These are phyloP conservation scores for Diplazon laetatorius DNA, from an alignment of 2,888 invertebrate genomes.

Conservation along the genomic window DNA sequence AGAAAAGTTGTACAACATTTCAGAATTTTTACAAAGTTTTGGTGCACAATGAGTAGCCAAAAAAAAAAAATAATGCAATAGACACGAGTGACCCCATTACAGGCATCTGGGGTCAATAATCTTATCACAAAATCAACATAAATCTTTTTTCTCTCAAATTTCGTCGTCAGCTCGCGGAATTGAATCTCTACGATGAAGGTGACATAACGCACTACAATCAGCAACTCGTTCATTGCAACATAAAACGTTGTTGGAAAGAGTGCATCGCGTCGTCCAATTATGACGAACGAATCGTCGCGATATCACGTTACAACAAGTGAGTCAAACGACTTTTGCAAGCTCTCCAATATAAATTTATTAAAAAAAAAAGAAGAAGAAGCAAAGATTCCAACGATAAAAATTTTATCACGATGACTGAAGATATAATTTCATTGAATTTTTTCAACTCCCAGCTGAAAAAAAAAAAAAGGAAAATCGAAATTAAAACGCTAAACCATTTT, in stretches of 20 bases:
- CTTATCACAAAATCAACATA: too few relatives aligned
- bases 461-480: background rate
- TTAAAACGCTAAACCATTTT: background rate
- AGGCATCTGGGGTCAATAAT: too few relatives aligned
- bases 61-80: too few relatives aligned
- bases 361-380: background rate
- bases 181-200: slow-evolving; percentile 93
- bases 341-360: too few relatives aligned
- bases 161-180: slow-evolving; percentile 82
- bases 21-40: too few relatives aligned
- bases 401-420: too few relatives aligned
- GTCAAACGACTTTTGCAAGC: slow-evolving; percentile 57
- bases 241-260: slow-evolving; percentile 90
- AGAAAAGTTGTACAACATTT: too few relatives aligned
- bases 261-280: slow-evolving; percentile 88
- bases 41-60: too few relatives aligned
- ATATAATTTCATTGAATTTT: too few relatives aligned
- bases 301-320: slow-evolving; percentile 89
- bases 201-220: slow-evolving; percentile 91
- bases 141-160: background rate
- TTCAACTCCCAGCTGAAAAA: too few relatives aligned
- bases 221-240: slow-evolving; percentile 88
- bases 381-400: background rate
- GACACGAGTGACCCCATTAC: too few relatives aligned
- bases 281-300: slow-evolving; percentile 84